Conservation (phyloP, 1,140 invertebrate genomes). For the Conus betulinus region DNA sequence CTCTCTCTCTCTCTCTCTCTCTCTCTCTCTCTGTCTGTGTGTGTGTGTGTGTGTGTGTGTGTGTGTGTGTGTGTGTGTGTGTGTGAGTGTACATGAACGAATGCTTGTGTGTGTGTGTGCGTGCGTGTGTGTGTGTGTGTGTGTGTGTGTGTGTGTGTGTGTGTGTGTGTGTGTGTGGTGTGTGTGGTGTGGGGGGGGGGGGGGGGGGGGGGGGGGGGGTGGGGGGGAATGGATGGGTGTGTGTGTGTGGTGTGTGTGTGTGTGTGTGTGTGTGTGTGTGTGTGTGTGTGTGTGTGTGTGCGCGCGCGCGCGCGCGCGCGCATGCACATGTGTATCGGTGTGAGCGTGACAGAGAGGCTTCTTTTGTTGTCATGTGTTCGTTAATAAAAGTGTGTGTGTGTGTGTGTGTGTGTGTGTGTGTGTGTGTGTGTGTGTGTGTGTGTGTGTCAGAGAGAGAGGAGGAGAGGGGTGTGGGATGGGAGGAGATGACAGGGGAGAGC, state of each 20-base stretch:
- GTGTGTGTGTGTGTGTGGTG: not conserved
- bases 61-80: conserved; percentile 4
- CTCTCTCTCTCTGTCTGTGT: too few relatives aligned
- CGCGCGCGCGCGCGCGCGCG: not conserved
- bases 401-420: not conserved
- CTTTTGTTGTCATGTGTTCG: not conserved
- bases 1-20: not conserved
- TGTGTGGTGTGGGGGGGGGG: too few relatives aligned
- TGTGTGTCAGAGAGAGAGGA: not conserved
- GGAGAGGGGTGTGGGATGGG: too few relatives aligned
- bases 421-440: not conserved
- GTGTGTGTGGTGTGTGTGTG: conserved; percentile 19
- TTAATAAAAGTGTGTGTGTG: not conserved
- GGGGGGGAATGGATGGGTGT: too few relatives aligned
- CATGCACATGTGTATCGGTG: not conserved
- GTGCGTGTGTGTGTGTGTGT: conserved; percentile 13
- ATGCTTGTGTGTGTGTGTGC: conserved; percentile 3
- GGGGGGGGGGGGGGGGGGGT: too few relatives aligned
- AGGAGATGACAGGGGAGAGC: too few relatives aligned
- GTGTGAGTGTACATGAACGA: not conserved
- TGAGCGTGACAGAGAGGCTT: not conserved
- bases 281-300: too few relatives aligned
- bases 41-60: conserved; percentile 12
- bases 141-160: conserved; percentile 13
- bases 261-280: not conserved